These are phyloP conservation scores for Synanthedon myopaeformis DNA, from an alignment of 2,888 invertebrate species.

Conservation along the genomic window DNA sequence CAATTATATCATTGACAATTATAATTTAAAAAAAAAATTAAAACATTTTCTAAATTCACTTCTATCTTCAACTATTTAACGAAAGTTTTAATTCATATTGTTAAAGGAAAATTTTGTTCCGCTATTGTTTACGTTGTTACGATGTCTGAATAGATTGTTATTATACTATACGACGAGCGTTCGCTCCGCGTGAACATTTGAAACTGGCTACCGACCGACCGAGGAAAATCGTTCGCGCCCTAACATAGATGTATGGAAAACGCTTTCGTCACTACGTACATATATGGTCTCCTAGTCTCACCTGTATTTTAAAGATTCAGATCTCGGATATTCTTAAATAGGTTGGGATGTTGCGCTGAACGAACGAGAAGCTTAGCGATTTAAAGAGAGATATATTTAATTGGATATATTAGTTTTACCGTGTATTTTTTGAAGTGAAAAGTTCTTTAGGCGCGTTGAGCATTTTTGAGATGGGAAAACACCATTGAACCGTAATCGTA, in stretches of 20 bases:
- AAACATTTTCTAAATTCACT: not conserved
- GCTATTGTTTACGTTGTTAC: slow-evolving; percentile 37
- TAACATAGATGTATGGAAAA: slow-evolving; percentile 38
- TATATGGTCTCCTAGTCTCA: not conserved
- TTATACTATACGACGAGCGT: slow-evolving; percentile 16
- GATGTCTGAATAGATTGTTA: slow-evolving; percentile 12
- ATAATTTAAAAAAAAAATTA: not conserved
- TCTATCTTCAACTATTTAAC: not conserved
- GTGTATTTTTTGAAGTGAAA: no score
- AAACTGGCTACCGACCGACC: slow-evolving; percentile 10
- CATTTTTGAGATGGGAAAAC: no score
- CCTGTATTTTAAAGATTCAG: not conserved
- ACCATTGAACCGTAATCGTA: no score
- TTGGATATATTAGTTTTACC: no score
- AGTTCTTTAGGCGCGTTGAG: no score
- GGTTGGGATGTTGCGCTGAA: no score
- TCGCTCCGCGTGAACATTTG: slow-evolving; percentile 13
- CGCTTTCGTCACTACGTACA: slow-evolving; percentile 32
- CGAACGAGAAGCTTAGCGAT: no score
- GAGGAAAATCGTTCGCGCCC: slow-evolving; percentile 35
- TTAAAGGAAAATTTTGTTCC: slow-evolving; percentile 3
- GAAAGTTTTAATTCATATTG: not conserved
- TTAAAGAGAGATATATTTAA: no score
- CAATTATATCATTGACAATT: not conserved
- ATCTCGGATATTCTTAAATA: no score